Evolutionary conservation across 1,140 invertebrate species (phyloP), one percentile per base, ranked within the genome.

Genomic region (Calephelis nemesis): DNA sequence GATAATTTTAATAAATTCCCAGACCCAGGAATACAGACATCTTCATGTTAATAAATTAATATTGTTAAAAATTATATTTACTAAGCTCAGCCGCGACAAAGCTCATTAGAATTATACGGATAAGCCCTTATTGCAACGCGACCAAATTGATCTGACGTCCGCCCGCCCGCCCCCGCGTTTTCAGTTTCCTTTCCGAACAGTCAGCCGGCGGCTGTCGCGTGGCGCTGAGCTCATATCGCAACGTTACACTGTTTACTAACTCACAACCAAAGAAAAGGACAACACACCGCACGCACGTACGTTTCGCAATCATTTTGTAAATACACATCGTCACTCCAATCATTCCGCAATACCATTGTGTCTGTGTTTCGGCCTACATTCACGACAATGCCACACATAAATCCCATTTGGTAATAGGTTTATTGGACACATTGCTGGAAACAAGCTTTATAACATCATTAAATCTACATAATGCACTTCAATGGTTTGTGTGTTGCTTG

Each of bases 271-370:
- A 73, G 80, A 66, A 78, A 80, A 78, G 76, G 79, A 78, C 78
- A 69, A 82, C 76, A 84, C 85, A 76, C 70, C 70, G 77, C 81
- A 78, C 74, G 76, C 82, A 90, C 80, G 87, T 88, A 78, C 73
- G 78, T 81, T 69, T 47, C 68, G 72, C 70, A 62, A 62, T 63
- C 58, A 69, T 71, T 71, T 67, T 62, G 71, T 73, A 64, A 71
- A 72, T 74, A 62, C 42, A 63, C 67, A 42, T 62, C 64, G 11
- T 65, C 67, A 68, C n/a, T 4, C 7, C 19, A 58, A 13, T 9
- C 19, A 54, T 54, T 45, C 42, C 42, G 8, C 15, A 54, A 19
- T 54, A 54, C n/a, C 50, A 10, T 54, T 54, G 19, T 65, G 64
- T 72, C 74, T 71, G 72, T 75, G 70, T 74, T 81, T 76, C 75